Conservation (phyloP, 2,797 vertebrate species). For the Peromyscus attwateri region DNA sequence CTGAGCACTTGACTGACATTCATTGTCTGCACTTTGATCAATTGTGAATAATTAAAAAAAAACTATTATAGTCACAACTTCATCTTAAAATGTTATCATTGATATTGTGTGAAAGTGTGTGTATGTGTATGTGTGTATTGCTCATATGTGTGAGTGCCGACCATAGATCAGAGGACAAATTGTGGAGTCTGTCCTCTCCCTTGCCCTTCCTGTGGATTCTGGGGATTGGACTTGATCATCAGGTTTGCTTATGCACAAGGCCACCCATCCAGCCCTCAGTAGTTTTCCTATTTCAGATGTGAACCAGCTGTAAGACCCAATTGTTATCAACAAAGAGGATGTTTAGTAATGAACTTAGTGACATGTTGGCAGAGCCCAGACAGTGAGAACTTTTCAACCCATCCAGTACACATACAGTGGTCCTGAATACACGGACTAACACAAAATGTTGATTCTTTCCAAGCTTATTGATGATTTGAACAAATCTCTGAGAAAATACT, state of each 20-base stretch:
- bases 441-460: not conserved
- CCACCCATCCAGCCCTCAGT: not conserved
- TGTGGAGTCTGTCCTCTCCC: not conserved
- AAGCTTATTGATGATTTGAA: constrained; percentile 4
- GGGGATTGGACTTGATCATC: not conserved
- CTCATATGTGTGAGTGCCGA: not conserved
- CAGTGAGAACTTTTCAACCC: not conserved
- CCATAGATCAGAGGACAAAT: not conserved
- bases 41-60: not conserved
- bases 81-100: not conserved
- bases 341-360: not conserved
- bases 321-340: not conserved
- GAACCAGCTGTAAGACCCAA: not conserved
- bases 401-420: not conserved
- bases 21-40: not conserved
- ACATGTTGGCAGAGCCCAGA: not conserved
- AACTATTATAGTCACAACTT: not conserved
- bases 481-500: not conserved
- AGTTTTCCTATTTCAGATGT: not conserved
- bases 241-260: not conserved
- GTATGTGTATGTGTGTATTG: not conserved
- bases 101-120: not conserved
- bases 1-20: not conserved
- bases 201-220: not conserved
- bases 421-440: not conserved